Evolutionary conservation across 2,113 vertebrate genomes (phyloP).

Genomic region (Eleginops maclovinus): DNA sequence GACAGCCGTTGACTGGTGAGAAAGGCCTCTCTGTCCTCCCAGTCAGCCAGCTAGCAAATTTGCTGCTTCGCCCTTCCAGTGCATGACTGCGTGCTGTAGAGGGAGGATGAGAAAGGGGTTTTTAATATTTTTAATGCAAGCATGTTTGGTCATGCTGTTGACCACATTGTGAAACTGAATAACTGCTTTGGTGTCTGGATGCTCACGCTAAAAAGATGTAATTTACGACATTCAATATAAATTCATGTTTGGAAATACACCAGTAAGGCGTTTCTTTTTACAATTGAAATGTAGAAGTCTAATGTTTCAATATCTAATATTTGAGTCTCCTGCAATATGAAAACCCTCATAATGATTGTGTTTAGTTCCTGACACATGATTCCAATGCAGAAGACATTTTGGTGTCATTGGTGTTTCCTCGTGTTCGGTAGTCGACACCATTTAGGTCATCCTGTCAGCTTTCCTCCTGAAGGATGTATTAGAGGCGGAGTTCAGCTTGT

Average conservation of each 20-base stretch:
- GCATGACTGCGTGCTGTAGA: constrained; percentile 52
- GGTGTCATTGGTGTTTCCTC: constrained; percentile 11
- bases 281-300: too few relatives aligned
- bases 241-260: background rate
- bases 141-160: background rate
- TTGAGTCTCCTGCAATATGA: background rate
- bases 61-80: constrained; percentile 71
- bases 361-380: constrained; percentile 1
- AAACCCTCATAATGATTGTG: background rate
- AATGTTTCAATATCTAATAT: background rate
- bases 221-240: background rate
- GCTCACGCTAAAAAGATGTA: background rate
- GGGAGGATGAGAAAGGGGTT: constrained; percentile 17
- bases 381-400: background rate
- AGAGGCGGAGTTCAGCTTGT: constrained; percentile 7
- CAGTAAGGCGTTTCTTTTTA: background rate
- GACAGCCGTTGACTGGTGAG: constrained; percentile 79
- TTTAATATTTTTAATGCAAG: constrained; percentile 25
- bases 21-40: constrained; percentile 79
- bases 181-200: background rate
- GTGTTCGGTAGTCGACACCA: background rate
- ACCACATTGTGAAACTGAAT: background rate
- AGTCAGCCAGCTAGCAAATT: constrained; percentile 79
- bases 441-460: constrained; percentile 20
- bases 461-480: constrained; percentile 22